Evolutionary conservation across 2,797 vertebrate genomes (phyloP), one percentile per base, ranked within the genome.

Genomic region (Dromococcyx pavoninus): DNA sequence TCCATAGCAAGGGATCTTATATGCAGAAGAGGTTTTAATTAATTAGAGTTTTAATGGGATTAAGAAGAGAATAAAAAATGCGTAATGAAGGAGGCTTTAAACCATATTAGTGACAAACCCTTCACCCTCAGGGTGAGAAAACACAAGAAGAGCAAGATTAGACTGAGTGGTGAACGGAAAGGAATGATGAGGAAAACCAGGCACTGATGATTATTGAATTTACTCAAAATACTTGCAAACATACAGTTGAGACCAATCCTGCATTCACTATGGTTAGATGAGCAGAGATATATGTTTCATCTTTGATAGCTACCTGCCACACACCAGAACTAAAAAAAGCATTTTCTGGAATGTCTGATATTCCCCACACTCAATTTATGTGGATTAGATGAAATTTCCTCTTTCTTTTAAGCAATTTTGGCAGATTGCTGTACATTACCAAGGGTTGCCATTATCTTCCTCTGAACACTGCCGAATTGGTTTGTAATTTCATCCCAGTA

Each of bases 341-440:
- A n/a, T 94, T 91, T 94, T 94, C 74, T 74, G 85, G 82, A 67
- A 17, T 74, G 33, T 14, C 60, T 79, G 70, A 66, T 95, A 87
- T 88, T 86, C 80, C 51, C 60, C 39, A 73, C 60, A 25, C 86
- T 94, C 87, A 43, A 76, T 94, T 95, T 94, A 51, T 80, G 74
- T 73, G 86, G 86, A 91, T 77, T 91, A 78, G 72, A 71, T 88
- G 44, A 94, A 83, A 96, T 96, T 95, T 93, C 41, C 89, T 95
- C 46, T 93, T 95, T 58, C 72, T 94, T 91, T 97, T 92, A 82
- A 95, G 85, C 82, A 93, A 92, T 96, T 95, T 91, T 95, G 94
- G 85, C 69, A 88, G 79, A 76, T 78, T 1, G 17, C 41, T 92
- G 85, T 72, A 80, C 69, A 77, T 93, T 95, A 91, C 88, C 53